Evolutionary conservation across 2,888 invertebrate genomes (phyloP).

Genomic region (Hyalella azteca): DNA sequence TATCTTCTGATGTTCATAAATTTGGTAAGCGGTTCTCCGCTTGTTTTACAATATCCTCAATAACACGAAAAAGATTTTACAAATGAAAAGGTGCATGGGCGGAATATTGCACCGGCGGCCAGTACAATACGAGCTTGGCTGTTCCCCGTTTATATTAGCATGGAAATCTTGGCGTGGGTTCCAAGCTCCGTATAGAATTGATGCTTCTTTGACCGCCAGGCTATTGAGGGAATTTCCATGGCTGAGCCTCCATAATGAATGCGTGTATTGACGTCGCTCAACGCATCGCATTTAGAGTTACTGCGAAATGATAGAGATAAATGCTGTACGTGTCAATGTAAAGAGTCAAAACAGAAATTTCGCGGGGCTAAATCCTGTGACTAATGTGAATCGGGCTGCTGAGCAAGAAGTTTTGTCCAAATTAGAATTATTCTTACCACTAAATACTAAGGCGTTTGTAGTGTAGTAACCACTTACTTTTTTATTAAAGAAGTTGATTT

Average conservation of each 20-base stretch:
- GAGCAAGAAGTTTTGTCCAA: background rate
- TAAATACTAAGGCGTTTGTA: no score
- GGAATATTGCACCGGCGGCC: no score
- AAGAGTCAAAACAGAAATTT: constrained; percentile 24
- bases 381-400: background rate
- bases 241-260: constrained; percentile 22
- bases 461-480: no score
- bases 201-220: background rate
- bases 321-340: constrained; percentile 20
- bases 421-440: no score
- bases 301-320: constrained; percentile 12
- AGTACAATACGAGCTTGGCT: no score
- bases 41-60: no score
- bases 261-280: background rate
- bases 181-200: background rate
- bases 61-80: no score
- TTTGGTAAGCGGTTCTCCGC: no score
- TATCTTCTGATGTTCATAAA: no score
- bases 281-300: constrained; percentile 8
- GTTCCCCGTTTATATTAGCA: background rate
- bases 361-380: background rate
- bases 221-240: constrained; percentile 12
- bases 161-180: constrained; percentile 2
- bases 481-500: no score
- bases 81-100: no score